phyloP scores from a whole-genome alignment of 2,888 invertebrate genomes.

The Hecatera dysodea region DNA sequence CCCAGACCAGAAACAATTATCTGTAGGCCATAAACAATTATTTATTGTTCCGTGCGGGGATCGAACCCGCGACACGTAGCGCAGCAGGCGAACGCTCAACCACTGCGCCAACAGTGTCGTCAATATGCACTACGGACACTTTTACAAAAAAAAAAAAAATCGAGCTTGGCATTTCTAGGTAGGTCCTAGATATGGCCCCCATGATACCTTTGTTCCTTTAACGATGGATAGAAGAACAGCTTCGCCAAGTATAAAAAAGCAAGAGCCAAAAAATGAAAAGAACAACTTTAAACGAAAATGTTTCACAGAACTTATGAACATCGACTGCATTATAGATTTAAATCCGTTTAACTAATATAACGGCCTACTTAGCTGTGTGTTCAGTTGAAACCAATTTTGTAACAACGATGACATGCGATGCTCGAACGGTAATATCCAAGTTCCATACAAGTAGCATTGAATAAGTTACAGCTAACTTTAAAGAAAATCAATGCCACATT shows the following conservation, averaged over 20 bases:
- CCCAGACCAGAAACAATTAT: too few relatives aligned
- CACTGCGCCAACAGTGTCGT: too few relatives aligned
- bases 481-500: conserved; percentile 36
- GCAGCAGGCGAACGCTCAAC: too few relatives aligned
- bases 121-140: too few relatives aligned
- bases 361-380: conserved; percentile 45
- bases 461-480: conserved; percentile 43
- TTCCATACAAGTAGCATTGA: conserved; percentile 29
- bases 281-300: background rate
- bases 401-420: conserved; percentile 56
- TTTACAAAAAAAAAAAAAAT: too few relatives aligned
- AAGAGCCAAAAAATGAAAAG: background rate
- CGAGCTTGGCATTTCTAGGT: too few relatives aligned
- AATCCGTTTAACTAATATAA: conserved; percentile 44
- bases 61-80: too few relatives aligned
- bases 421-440: conserved; percentile 23
- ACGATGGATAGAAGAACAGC: background rate
- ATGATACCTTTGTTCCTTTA: background rate
- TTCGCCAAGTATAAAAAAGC: too few relatives aligned
- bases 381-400: conserved; percentile 59
- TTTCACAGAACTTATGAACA: conserved; percentile 29
- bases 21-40: too few relatives aligned
- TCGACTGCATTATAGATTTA: conserved; percentile 29
- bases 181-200: too few relatives aligned
- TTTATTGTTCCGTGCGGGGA: too few relatives aligned